A percentile compares a stretch with the other conserved stretches of the same genome.
Evolutionary conservation across 2,797 vertebrate species (phyloP).

Genomic region (Mus caroli): DNA sequence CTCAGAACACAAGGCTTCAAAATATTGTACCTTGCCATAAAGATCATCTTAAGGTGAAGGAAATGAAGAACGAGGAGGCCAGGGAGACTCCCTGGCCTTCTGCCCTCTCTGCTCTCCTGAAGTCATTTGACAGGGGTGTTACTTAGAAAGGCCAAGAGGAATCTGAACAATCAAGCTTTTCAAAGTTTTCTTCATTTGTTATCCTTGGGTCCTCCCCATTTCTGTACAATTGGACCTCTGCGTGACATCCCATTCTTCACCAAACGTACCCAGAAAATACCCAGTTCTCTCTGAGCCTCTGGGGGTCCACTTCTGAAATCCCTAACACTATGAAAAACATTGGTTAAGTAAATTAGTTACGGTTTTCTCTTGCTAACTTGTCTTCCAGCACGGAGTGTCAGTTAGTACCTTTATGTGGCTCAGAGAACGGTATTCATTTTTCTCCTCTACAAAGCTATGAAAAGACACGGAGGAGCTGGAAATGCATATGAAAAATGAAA

Average conservation of each 20-base stretch:
- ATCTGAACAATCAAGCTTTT: background rate
- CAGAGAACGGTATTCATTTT: background rate
- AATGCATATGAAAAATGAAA: slow-evolving; percentile 8
- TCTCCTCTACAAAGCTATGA: background rate
- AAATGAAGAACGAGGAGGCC: background rate
- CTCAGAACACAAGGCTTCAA: background rate
- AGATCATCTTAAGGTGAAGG: background rate
- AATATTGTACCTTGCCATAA: background rate
- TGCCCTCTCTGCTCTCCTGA: background rate
- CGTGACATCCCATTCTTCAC: background rate
- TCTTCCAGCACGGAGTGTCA: background rate
- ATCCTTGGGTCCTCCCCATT: too few species aligned
- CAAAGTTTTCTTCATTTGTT: background rate
- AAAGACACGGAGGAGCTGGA: background rate
- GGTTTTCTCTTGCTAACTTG: background rate
- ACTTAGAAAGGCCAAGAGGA: too few species aligned
- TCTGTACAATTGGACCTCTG: background rate
- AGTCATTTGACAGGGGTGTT: background rate
- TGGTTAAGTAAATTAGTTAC: background rate
- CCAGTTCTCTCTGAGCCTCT: background rate
- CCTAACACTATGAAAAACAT: background rate
- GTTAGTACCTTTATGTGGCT: background rate
- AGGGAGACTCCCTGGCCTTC: too few species aligned
- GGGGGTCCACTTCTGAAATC: background rate
- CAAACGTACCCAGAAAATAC: background rate